Evolutionary conservation across 2,797 vertebrate genomes (phyloP), one percentile per base, ranked within the genome.

Genomic region (Leuciscus waleckii): DNA sequence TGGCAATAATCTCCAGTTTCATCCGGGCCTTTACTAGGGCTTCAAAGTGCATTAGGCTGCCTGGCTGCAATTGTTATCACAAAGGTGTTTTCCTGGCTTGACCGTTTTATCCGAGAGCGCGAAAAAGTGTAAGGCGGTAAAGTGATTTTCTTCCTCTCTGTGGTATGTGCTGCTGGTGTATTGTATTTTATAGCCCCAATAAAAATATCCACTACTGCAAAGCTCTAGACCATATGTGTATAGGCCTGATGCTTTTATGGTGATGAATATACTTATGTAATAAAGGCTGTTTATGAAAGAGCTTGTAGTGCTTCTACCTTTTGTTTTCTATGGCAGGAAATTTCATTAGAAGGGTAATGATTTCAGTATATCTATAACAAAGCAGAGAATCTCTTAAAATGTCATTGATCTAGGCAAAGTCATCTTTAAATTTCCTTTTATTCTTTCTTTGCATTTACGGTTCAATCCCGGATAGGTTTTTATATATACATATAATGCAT

Each of bases 111-210:
- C 94, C 93, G 19, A 61, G 71, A 92, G 93, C 92, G 91, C 94
- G 93, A 95, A 94, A 94, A 95, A 95, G 92, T 95, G 94, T 94
- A 91, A 93, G 94, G 92, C 89, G 89, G 92, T 95, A 95, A 96
- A 95, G 90, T 90, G 92, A 95, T 96, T 96, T 95, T 93, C 93
- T 94, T 93, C 93, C 67, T 96, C 94, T 95, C 93, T 80, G 93
- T 93, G 92, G 84, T 85, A 74, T 79, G 77, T 69, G 79, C 79
- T 81, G 93, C 91, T 92, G 88, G 75, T 93, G 94, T 93, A 95
- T 96, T 96, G 94, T 93, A 94, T 96, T 96, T 95, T 94, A 92
- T 89, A 93, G 92, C 89, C 92, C 92, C 93, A 94, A 93, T 95
- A 95, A 95, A 93, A 94, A 92, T 89, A 95, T 94, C 93, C 94